Base-by-base conservation (phyloP, 2,888 invertebrate genomes). In the Spodoptera picta region DNA sequence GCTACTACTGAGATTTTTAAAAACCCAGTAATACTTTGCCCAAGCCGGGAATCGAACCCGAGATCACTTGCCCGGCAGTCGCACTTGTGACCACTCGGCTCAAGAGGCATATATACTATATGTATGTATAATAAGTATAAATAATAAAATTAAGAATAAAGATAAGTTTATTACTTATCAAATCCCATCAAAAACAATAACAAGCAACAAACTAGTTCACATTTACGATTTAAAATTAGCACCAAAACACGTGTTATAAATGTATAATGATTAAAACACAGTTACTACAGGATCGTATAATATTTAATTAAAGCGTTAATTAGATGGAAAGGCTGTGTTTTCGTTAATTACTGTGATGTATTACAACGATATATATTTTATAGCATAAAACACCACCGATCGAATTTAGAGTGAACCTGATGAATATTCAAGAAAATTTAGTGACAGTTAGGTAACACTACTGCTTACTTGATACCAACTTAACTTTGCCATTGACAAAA, bases 361-460 rank as follows among this genome's bases (percentile, higher is more conserved):
- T 79, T 65, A 65, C 50, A 65, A 53, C 51, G 56, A 68, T 62
- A 73, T 54, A 63, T 62, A 58, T 69, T 73, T 65, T 65, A 68
- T 69, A 31, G 66, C 67, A 78, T 78, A 77, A 65, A 77, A 75
- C 70, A 69, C 70, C 55, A 52, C 47, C 52, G 57, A 65, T 59
- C 64, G 56, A 63, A 66, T 78, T 67, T 69, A 71, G 54, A 77
- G 73, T 70, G 49, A 67, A 36, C 43, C 67, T 71, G 54, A 61
- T 80, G 75, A 80, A 80, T 80, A 80, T 81, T 81, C 74, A 78
- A 69, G 58, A 49, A 69, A 61, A 66, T 50, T 53, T 41, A 65
- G 67, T 72, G 79, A 81, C 80, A 80, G 80, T 78, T 79, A 72
- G 65, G 73, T 77, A 81, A 81, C 70, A 69, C 57, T 61, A 69